Evolutionary conservation across 2,113 vertebrate species (phyloP).

Genomic region (Takifugu flavidus): DNA sequence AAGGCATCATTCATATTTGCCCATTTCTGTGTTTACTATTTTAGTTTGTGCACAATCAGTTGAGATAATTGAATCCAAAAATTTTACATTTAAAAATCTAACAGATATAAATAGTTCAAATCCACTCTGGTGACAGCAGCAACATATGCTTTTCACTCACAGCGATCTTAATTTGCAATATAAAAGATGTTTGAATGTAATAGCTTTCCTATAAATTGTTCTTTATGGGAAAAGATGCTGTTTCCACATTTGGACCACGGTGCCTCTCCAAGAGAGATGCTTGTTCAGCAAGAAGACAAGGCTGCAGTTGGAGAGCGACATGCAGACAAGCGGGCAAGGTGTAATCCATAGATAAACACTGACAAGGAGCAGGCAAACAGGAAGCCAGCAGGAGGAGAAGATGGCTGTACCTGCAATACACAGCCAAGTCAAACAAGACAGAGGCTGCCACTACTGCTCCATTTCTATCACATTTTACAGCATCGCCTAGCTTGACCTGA

Average conservation of each 20-base stretch:
- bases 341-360: conserved; percentile 71
- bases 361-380: conserved; percentile 62
- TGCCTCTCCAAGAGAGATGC: conserved; percentile 52
- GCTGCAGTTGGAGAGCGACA: conserved; percentile 54
- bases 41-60: too few relatives aligned
- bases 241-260: conserved; percentile 50
- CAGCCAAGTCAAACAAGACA: conserved; percentile 52
- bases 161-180: conserved; percentile 20
- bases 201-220: conserved; percentile 31
- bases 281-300: conserved; percentile 64
- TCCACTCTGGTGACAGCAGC: conserved; percentile 8
- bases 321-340: conserved; percentile 66
- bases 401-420: conserved; percentile 46
- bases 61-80: too few relatives aligned
- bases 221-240: conserved; percentile 46
- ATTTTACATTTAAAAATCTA: too few relatives aligned
- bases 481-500: conserved; percentile 51
- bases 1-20: too few relatives aligned
- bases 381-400: conserved; percentile 46
- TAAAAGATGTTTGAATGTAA: conserved; percentile 25
- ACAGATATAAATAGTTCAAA: neutral
- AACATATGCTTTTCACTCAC: conserved; percentile 22
- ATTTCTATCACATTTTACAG: conserved; percentile 51
- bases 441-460: conserved; percentile 36
- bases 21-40: too few relatives aligned